Conservation (phyloP, 2,888 invertebrate species). For the Hydrotaea cyrtoneurina region DNA sequence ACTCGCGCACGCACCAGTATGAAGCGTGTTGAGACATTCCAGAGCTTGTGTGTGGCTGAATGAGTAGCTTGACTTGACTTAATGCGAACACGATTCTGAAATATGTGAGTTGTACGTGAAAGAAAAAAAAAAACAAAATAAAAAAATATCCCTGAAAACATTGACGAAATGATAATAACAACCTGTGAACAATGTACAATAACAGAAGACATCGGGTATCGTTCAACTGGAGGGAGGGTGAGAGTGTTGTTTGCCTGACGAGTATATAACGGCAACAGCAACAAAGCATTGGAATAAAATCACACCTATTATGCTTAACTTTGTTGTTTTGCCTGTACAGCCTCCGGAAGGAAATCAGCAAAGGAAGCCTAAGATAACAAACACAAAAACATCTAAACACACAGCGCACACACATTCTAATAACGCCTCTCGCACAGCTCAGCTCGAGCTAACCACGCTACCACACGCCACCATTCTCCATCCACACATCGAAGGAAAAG, state of each 20-base stretch:
- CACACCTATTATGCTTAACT: slow-evolving; percentile 14
- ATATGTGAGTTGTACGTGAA: neutral
- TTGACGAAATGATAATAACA: slow-evolving; percentile 25
- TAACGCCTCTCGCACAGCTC: neutral
- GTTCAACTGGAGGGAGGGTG: neutral
- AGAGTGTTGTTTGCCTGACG: neutral
- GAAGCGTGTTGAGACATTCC: neutral
- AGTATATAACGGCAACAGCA: slow-evolving; percentile 4
- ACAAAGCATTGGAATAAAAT: neutral
- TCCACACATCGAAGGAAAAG: slow-evolving; percentile 10
- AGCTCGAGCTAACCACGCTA: neutral
- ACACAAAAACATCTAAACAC: slow-evolving; percentile 2
- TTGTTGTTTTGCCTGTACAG: neutral
- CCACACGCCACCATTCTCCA: neutral
- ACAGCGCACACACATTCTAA: neutral
- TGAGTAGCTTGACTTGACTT: neutral
- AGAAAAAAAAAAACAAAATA: neutral
- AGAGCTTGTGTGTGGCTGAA: neutral
- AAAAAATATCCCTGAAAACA: neutral
- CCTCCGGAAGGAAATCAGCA: slow-evolving; percentile 31
- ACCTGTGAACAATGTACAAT: slow-evolving; percentile 18
- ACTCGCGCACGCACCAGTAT: neutral
- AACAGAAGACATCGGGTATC: neutral
- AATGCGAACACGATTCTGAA: neutral
- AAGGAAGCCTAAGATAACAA: slow-evolving; percentile 34